Conservation (phyloP, 2,113 vertebrate genomes). For the Nicator chloris region DNA sequence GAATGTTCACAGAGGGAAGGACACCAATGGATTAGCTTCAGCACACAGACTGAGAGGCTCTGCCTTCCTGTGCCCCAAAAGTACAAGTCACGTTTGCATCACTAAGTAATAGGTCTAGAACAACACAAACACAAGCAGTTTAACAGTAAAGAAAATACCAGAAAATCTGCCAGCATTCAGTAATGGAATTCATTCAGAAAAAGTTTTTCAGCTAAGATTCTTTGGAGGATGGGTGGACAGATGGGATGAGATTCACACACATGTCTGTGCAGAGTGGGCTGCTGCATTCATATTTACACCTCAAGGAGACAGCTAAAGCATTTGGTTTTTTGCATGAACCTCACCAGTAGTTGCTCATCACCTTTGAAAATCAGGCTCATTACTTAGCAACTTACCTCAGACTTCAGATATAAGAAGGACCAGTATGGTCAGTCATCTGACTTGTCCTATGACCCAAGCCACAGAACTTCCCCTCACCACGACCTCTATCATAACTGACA, state of each 20-base stretch:
- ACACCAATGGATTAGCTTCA: neutral
- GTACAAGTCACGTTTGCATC: neutral
- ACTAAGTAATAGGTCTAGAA: neutral
- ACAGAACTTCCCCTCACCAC: neutral
- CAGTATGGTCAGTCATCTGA: neutral
- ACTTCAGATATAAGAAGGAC: neutral
- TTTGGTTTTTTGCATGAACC: neutral
- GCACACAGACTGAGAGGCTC: neutral
- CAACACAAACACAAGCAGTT: neutral
- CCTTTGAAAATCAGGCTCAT: neutral
- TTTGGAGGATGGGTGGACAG: rapidly evolving
- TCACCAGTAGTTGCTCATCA: neutral
- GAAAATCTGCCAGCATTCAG: neutral
- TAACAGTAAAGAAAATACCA: neutral
- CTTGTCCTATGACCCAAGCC: neutral
- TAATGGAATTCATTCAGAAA: neutral
- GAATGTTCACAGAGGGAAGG: neutral
- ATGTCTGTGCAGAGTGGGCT: neutral
- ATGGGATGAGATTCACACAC: neutral
- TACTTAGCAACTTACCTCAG: neutral
- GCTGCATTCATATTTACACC: neutral
- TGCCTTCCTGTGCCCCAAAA: neutral
- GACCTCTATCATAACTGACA: neutral
- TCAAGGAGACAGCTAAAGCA: neutral
- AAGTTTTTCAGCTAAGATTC: neutral